Evolutionary conservation across 1,140 invertebrate genomes (phyloP).

Genomic region (Eupeodes corollae): DNA sequence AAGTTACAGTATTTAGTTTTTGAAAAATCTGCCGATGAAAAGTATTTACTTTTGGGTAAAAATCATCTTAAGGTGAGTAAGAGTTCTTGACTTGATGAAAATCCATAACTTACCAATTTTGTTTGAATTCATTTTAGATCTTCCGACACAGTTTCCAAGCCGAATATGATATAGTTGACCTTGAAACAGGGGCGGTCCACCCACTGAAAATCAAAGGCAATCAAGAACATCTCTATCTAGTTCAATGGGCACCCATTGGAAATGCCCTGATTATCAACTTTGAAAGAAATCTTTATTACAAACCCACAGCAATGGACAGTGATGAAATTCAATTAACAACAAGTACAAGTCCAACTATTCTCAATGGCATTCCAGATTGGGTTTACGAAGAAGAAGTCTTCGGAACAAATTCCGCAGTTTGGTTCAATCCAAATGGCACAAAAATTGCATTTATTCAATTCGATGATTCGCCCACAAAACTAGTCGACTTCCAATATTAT

Average conservation of each 20-base stretch:
- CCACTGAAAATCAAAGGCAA: slow-evolving; percentile 18
- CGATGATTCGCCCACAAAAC: slow-evolving; percentile 60
- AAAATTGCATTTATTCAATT: slow-evolving; percentile 73
- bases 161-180: slow-evolving; percentile 45
- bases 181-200: slow-evolving; percentile 38
- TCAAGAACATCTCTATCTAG: slow-evolving; percentile 18
- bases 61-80: slow-evolving; percentile 24
- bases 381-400: slow-evolving; percentile 87
- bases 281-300: slow-evolving; percentile 71
- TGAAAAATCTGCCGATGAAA: slow-evolving; percentile 30
- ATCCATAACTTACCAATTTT: slow-evolving; percentile 11
- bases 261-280: slow-evolving; percentile 61
- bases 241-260: slow-evolving; percentile 34
- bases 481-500: slow-evolving; percentile 54
- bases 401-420: slow-evolving; percentile 68
- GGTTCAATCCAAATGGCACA: slow-evolving; percentile 77
- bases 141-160: slow-evolving; percentile 51
- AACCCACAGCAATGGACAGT: slow-evolving; percentile 31
- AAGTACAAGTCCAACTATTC: slow-evolving; percentile 50
- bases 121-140: slow-evolving; percentile 38
- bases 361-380: slow-evolving; percentile 69
- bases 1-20: slow-evolving; percentile 19
- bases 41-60: slow-evolving; percentile 23
- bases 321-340: slow-evolving; percentile 45
- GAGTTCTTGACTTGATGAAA: slow-evolving; percentile 7